phyloP scores from a whole-genome alignment of 2,888 invertebrate genomes.

The Leucophenga maculata region DNA sequence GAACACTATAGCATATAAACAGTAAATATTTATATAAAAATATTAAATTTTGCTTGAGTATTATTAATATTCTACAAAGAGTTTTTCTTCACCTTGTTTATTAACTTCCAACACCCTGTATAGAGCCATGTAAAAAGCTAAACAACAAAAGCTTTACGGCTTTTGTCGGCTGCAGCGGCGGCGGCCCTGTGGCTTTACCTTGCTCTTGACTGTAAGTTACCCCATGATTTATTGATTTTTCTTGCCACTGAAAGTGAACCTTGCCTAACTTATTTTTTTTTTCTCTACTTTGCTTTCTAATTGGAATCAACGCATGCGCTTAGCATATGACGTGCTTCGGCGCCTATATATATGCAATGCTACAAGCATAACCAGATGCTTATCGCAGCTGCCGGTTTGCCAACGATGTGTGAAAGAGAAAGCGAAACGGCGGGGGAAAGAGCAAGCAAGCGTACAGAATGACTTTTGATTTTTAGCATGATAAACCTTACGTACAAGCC shows the following conservation, averaged over 20 bases:
- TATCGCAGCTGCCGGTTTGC: conserved; percentile 39
- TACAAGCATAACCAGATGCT: conserved; percentile 26
- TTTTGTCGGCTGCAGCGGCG: background rate
- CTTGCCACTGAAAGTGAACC: conserved; percentile 21
- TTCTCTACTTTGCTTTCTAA: background rate
- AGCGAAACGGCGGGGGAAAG: too few relatives aligned
- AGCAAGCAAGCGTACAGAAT: background rate
- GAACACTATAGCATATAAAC: too few relatives aligned
- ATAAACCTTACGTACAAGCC: background rate
- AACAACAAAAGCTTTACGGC: conserved; percentile 8
- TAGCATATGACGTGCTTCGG: conserved; percentile 39
- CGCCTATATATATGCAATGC: conserved; percentile 23
- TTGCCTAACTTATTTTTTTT: background rate
- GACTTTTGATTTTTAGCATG: conserved; percentile 20
- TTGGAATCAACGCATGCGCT: conserved; percentile 57
- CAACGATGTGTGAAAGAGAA: conserved; percentile 30
- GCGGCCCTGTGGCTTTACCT: conserved; percentile 44
- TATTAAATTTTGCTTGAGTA: too few relatives aligned
- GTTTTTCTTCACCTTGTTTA: too few relatives aligned
- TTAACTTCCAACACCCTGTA: background rate
- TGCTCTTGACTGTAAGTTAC: conserved; percentile 66
- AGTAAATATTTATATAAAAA: too few relatives aligned
- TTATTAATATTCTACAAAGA: too few relatives aligned
- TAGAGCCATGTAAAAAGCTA: conserved; percentile 36
- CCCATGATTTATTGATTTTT: conserved; percentile 67